Base-by-base conservation (phyloP, 2,797 vertebrate genomes). In the Luscinia luscinia region DNA sequence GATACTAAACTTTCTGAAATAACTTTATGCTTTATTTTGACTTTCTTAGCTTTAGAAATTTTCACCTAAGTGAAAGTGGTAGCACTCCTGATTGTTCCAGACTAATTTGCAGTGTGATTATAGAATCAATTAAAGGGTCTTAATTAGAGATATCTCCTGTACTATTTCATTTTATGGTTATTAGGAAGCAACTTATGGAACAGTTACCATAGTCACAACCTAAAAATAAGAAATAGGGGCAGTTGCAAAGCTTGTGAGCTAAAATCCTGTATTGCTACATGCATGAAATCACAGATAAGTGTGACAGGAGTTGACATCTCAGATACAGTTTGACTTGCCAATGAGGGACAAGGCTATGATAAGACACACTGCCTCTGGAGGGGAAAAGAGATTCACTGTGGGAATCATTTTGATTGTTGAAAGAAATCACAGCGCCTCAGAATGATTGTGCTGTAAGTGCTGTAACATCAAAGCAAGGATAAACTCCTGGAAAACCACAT, bases 221-320 rank as follows among this genome's bases (percentile, higher is more conserved):
- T 75, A 36, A 80, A 87, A 87, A 72, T 75, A 36, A 80, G 85
- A 87, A 72, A 69, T 2, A 75, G 64, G 68, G 58, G 30, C 38
- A 85, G 84, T 28, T 9, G 12, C 59, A 87, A 66, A 93, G 61
- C 70, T 77, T 76, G 54, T 32, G 90, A 93, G 80, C 46, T 91
- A 24, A 90, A 95, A 79, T 70, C 64, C 93, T 72, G 81, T 17
- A 54, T 17, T 85, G 78, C 90, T 77, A 30, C 72, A 69, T 89
- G 95, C 94, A 75, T 93, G 90, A 92, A 96, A 94, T 93, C 95
- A 46, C 1, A 95, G 95, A 95, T 95, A 95, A 96, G 81, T 68
- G 58, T 87, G 93, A 93, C 92, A 92, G 92, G n/a, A 93, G 64
- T 52, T 94, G 94, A 95, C 92, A 96, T 91, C 51, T 78, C 72